Evolutionary conservation across 2,797 vertebrate species (phyloP).

Genomic region (Sebastes umbrosus): DNA sequence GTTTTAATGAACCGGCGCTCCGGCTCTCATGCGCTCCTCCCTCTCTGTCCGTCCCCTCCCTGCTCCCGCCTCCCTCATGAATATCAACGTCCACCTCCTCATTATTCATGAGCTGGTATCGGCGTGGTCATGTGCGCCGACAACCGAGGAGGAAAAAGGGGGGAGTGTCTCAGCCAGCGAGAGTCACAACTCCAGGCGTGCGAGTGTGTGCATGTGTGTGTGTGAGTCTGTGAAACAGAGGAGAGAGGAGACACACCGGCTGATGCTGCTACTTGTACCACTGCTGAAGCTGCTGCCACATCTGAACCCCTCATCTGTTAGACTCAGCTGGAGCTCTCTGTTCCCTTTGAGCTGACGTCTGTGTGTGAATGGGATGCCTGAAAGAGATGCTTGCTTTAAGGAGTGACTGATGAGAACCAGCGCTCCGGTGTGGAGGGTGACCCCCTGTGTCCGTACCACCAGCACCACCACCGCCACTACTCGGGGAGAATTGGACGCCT

Average conservation of each 20-base stretch:
- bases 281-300: slow-evolving; percentile 47
- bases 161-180: slow-evolving; percentile 78
- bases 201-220: slow-evolving; percentile 42
- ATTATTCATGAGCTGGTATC: slow-evolving; percentile 94
- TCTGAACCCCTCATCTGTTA: slow-evolving; percentile 44
- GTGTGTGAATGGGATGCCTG: slow-evolving; percentile 84
- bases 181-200: slow-evolving; percentile 80
- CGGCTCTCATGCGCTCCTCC: slow-evolving; percentile 82
- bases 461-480: slow-evolving; percentile 83
- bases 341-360: slow-evolving; percentile 67
- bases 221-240: slow-evolving; percentile 47
- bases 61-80: slow-evolving; percentile 86
- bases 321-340: slow-evolving; percentile 65
- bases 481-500: slow-evolving; percentile 80
- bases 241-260: slow-evolving; percentile 71
- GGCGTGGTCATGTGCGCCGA: slow-evolving; percentile 90
- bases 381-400: slow-evolving; percentile 78
- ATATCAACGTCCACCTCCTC: slow-evolving; percentile 83
- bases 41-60: slow-evolving; percentile 78
- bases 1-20: slow-evolving; percentile 89
- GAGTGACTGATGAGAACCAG: slow-evolving; percentile 96
- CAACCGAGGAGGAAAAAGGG: slow-evolving; percentile 73
- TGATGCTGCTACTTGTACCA: slow-evolving; percentile 60
- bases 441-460: slow-evolving; percentile 88
- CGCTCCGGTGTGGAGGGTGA: slow-evolving; percentile 91